Base-by-base conservation (phyloP, 1,140 invertebrate genomes). In the Psilanteris sp. region DNA sequence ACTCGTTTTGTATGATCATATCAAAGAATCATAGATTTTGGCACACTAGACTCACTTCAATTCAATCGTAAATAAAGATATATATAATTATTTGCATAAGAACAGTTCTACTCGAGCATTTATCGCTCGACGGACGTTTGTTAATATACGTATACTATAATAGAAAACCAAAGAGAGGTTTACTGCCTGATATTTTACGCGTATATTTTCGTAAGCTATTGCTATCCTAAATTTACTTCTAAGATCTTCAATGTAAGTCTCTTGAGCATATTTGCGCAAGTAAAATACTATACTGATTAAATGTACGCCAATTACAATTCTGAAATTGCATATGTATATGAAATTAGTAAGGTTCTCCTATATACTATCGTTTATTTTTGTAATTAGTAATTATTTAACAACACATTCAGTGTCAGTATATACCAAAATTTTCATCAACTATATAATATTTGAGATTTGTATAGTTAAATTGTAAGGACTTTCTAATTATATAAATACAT, bases 11-110 rank as follows among this genome's bases (percentile, higher is more conserved):
- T 37, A 43, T 11, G 31, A 34, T 36, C 29, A 9, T 43, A 37
- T 61, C 39, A 48, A 27, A 26, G 24, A 26, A 43, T 48, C 41
- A 26, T 37, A 31, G 41, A 4, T 48, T 61, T 61, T 29, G 39
- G 43, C 11, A 14, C 41, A 9, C 13, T n/a, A n/a, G n/a, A 43
- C 41, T 44, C 55, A 46, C 48, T 46, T 48, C 32, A 31, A 10
- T 22, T 7, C 18, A 48, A 48, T 34, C 13, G 32, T 16, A 46
- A 72, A 72, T 62, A 72, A 72, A 62, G 68, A n/a, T n/a, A 34
- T 55, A 31, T 10, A 41, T 41, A 43, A 50, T 72, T 70, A 71
- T 71, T 71, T 71, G 54, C 55, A 61, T 71, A 46, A 59, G 43
- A 57, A 68, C 54, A 20, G 46, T 61, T 70, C 48, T 18, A 50